A percentile compares a stretch with the other conserved stretches of the same genome.
These are phyloP conservation scores for Melanaphis sacchari DNA, from an alignment of 1,140 invertebrate genomes.

Conservation along the genomic window DNA sequence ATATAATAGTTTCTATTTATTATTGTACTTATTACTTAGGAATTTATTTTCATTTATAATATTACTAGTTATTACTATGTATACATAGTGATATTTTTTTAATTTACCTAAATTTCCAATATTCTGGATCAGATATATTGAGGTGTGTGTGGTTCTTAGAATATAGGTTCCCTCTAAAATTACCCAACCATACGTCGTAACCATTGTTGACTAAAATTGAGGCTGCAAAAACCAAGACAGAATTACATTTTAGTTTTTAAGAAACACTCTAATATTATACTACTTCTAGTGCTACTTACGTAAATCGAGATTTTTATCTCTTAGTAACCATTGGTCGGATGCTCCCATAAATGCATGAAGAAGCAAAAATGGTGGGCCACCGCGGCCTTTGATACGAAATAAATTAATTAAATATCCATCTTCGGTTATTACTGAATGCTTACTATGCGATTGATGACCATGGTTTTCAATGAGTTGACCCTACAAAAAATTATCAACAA, in stretches of 20 bases:
- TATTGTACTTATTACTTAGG: not conserved
- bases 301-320: slow-evolving; percentile 59
- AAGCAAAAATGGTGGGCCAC: slow-evolving; percentile 64
- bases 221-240: slow-evolving; percentile 54
- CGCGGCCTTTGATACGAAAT: slow-evolving; percentile 64
- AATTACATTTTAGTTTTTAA: not conserved
- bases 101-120: slow-evolving; percentile 68
- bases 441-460: slow-evolving; percentile 56
- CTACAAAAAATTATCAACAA: not conserved
- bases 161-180: slow-evolving; percentile 74
- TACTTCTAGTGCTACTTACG: slow-evolving; percentile 23
- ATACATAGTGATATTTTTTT: not conserved
- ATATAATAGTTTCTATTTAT: not conserved
- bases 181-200: slow-evolving; percentile 78
- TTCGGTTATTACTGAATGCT: slow-evolving; percentile 67
- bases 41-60: not conserved
- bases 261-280: not conserved
- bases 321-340: slow-evolving; percentile 67
- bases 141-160: slow-evolving; percentile 69
- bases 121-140: slow-evolving; percentile 67
- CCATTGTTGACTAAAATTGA: slow-evolving; percentile 69
- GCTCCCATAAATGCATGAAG: slow-evolving; percentile 69
- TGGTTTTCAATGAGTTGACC: slow-evolving; percentile 43
- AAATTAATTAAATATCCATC: slow-evolving; percentile 71
- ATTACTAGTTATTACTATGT: not conserved